Evolutionary conservation across 2,113 vertebrate species (phyloP), one percentile per base, ranked within the genome.

Genomic region (Salvelinus namaycush): DNA sequence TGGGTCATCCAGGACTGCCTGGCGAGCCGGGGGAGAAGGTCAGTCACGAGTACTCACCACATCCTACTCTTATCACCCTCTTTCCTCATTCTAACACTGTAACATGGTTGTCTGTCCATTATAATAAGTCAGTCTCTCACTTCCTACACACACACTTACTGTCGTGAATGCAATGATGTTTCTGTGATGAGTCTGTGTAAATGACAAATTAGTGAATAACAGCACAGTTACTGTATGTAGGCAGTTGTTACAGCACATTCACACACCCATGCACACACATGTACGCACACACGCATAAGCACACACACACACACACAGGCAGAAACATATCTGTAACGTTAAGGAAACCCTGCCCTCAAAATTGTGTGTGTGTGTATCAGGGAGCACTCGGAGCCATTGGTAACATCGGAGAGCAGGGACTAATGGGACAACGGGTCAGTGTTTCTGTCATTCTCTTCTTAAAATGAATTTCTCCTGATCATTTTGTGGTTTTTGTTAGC

Each of bases 1-100:
- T 77, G 73, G 89, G 96, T 77, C 96, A 96, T 77, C 92, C 90
- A 59, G 97, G 97, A 81, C 92, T 93, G 76, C 90, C 94, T 77
- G 97, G 97, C 49, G 97, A 99, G 91, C 88, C 93, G 44, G 97
- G 97, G 77, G 89, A 92, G 79, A 99, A 99, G 95, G 97, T 98
- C 85, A 93, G 90, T 64, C 39, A 27, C 8, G 18, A 24, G 12
- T 16, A 3, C 31, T 69, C 31, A 44, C 39, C 39, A 44, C 39
- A 44, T 22, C 20, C 14, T 16, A 27, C 68, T 64, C 57, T 54
- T 14, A 27, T 20, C 49, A 9, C 54, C 26, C n/a, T 18, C 13
- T 26, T 4, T 4, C 20, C 34, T 6, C 14, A 29, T 5, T 64
- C 24, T 51, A 1, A 73, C 51, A 74, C 39, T 44, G 39, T 39